Conservation (phyloP, 1,140 invertebrate genomes). For the Pseudachorutes palmiensis region DNA sequence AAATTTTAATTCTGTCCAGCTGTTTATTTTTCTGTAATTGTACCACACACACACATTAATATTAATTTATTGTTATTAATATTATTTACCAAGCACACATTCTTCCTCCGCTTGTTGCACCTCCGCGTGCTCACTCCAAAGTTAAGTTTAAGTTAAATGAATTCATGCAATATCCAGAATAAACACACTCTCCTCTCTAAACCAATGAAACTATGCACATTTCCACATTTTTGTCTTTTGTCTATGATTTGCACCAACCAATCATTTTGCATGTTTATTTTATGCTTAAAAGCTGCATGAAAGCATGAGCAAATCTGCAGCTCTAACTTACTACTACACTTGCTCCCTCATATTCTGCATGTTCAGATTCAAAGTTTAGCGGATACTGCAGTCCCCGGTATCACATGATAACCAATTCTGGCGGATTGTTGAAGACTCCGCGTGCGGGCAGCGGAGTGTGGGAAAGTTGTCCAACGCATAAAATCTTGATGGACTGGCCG, state of each 20-base stretch:
- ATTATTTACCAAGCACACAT: no score
- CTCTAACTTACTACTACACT: not conserved
- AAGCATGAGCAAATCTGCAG: not conserved
- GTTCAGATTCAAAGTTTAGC: not conserved
- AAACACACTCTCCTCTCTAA: no score
- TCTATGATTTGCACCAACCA: constrained; percentile 8
- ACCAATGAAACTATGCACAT: no score
- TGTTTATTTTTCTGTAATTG: not conserved
- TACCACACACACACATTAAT: not conserved
- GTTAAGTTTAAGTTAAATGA: no score
- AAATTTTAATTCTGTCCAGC: not conserved
- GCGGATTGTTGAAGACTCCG: not conserved
- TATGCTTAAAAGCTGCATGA: not conserved
- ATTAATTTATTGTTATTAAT: not conserved
- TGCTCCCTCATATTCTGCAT: not conserved
- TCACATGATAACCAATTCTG: not conserved
- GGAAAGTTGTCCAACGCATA: no score
- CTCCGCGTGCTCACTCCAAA: no score
- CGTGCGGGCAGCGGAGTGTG: not conserved
- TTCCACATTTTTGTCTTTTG: not conserved
- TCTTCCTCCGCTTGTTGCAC: no score
- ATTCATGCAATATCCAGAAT: no score
- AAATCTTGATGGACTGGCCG: not conserved
- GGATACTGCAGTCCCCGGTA: not conserved
- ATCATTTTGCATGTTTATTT: constrained; percentile 2